Base-by-base conservation (phyloP, 2,113 vertebrate genomes). In the Bos indicus region DNA sequence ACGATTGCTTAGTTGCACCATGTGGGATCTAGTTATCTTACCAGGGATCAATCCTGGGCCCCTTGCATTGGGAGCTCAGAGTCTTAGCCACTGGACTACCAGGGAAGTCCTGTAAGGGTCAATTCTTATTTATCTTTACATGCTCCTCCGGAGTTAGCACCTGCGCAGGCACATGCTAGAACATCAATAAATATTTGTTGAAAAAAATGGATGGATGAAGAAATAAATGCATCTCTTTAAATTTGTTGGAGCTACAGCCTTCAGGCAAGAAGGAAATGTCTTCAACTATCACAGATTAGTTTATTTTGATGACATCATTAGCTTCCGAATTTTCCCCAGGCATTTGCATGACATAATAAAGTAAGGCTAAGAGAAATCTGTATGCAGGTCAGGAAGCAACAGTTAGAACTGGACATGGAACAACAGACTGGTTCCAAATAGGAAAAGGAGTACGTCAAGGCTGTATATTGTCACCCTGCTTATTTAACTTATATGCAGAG, bases 221-320 rank as follows among this genome's bases (percentile, higher is more conserved):
- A 96, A 97, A 94, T 54, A 81, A 93, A 60, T 21, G 2, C 28
- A 57, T 94, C 9, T n/a, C 9, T 71, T 90, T 67, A 71, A 96
- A 94, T 3, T 77, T 78, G 8, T 81, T 85, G 56, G 21, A 90
- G 77, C 30, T 56, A 52, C 7, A 86, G 13, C 85, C 71, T 60
- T 87, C 80, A 56, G 30, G 54, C 14, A 88, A 86, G 36, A 84
- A 12, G 25, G 23, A 92, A 90, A 52, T 57, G 4, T 46, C n/a
- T 94, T 87, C 52, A 84, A 25, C 25, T 30, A 48, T 6, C 40
- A 13, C 40, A 25, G 11, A 19, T 91, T 57, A 33, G 17, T 84
- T 92, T 92, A 87, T 96, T 94, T 95, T 95, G 43, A 96, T 25
- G 60, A 48, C 16, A 36, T 74, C 46, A 88, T 52, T n/a, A 80